Evolutionary conservation across 1,140 invertebrate species (phyloP).

Genomic region (Eufriesea mexicana): DNA sequence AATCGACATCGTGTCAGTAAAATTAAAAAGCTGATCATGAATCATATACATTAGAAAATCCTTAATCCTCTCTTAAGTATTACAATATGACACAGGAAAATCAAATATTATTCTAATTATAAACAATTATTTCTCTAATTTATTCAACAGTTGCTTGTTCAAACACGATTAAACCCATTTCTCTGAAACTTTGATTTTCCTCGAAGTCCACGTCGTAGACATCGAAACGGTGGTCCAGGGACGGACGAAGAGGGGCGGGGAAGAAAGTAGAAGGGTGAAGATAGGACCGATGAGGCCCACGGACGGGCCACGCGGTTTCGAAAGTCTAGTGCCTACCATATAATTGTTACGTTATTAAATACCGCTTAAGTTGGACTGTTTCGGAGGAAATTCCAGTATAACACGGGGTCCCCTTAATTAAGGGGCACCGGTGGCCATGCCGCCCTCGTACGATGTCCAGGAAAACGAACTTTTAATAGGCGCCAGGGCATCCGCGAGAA

Average conservation of each 20-base stretch:
- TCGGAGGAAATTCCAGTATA: constrained; percentile 67
- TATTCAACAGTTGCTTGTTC: neutral
- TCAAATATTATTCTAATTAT: neutral
- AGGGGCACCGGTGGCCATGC: constrained; percentile 55
- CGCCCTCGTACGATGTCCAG: constrained; percentile 58
- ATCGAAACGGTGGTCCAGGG: neutral
- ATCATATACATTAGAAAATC: too few species aligned
- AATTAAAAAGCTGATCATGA: too few species aligned
- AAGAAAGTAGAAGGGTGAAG: constrained; percentile 43
- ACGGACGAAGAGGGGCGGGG: neutral
- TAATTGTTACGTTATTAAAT: constrained; percentile 83
- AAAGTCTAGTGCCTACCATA: constrained; percentile 78
- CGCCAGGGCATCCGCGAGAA: constrained; percentile 52
- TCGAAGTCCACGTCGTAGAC: neutral
- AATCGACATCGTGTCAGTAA: too few species aligned
- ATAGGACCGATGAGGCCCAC: constrained; percentile 35
- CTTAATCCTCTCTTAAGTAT: neutral
- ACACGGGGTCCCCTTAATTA: constrained; percentile 74
- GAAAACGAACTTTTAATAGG: constrained; percentile 73
- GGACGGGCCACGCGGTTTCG: constrained; percentile 63
- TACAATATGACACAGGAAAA: neutral
- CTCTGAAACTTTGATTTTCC: neutral
- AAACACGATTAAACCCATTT: neutral
- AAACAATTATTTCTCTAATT: neutral
- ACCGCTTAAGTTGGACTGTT: constrained; percentile 74